Conservation (phyloP, 2,797 vertebrate genomes). For the Macropodus opercularis region DNA sequence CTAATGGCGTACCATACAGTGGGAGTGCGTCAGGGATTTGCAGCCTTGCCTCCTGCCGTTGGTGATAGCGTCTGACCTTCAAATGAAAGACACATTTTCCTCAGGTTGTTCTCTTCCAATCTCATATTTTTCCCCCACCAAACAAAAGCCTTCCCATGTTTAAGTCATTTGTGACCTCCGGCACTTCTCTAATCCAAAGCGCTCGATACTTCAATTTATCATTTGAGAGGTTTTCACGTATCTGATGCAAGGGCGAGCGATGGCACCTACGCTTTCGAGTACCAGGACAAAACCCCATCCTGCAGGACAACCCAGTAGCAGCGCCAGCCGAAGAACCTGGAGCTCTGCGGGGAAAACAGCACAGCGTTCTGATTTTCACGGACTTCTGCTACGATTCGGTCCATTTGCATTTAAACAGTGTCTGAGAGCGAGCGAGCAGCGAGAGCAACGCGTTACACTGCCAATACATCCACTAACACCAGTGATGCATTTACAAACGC, state of each 20-base stretch:
- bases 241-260: slow-evolving; percentile 27
- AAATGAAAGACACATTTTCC: not conserved
- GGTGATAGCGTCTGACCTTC: slow-evolving; percentile 87
- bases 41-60: slow-evolving; percentile 89
- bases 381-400: not conserved
- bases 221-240: slow-evolving; percentile 10
- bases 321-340: slow-evolving; percentile 94
- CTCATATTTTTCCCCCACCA: not conserved
- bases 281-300: slow-evolving; percentile 96
- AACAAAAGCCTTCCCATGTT: slow-evolving; percentile 5
- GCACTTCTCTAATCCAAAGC: slow-evolving; percentile 24
- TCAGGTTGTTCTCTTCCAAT: not conserved
- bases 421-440: not conserved
- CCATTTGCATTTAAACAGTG: not conserved
- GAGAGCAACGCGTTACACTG: not conserved
- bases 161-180: slow-evolving; percentile 11
- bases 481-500: not conserved
- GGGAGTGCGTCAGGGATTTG: slow-evolving; percentile 91
- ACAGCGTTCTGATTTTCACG: not conserved
- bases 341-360: slow-evolving; percentile 84
- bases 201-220: slow-evolving; percentile 11
- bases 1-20: slow-evolving; percentile 86
- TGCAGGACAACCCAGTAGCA: slow-evolving; percentile 93
- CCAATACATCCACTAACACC: not conserved
- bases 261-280: slow-evolving; percentile 90